Base-by-base conservation (phyloP, 2,113 vertebrate species). In the Hypanus sabinus region DNA sequence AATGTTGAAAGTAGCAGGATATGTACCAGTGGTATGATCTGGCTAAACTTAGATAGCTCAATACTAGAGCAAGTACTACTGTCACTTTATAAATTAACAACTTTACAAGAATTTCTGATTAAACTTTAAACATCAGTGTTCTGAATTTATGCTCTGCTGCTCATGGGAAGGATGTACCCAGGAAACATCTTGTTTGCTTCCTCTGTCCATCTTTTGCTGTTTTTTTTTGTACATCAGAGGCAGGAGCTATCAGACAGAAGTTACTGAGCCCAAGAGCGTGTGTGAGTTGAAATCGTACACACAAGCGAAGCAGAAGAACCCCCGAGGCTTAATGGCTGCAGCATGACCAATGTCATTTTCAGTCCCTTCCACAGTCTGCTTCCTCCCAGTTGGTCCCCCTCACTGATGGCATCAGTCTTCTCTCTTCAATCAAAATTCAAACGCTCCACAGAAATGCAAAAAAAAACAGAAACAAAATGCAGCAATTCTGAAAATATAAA, bases 381-480 rank as follows among this genome's bases (percentile, higher is more conserved):
- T 85, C 81, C 81, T 85, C 81, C 81, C 81, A 85, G 81, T 85
- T 85, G 20, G 81, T 57, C 81, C 81, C 27, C 81, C 81, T 9
- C 8, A 80, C 3, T 80, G 77, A 80, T 85, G 81, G 46, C 46
- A 85, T 57, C 46, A 27, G 46, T 22, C 6, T 12, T 24, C 81
- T 10, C 2, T 55, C 8, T 57, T 57, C 46, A 57, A 57, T 27
- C 22, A 22, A 55, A 46, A 83, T 55, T 81, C 79, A 81, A 81
- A 46, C 79, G 46, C 46, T 81, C 79, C 38, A 81, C 79, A 81
- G 20, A 55, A 83, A 55, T 24, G 46, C 46, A 46, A 46, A 46
- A 46, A 46, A 46, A 46, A 46, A 46, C 46, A 46, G 46, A 55
- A 83, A 24, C 20, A 55, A 83, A 71, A 71, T 18, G 68, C 46